Evolutionary conservation across 1,140 invertebrate species (phyloP).

Genomic region (Eubasilissa regina): DNA sequence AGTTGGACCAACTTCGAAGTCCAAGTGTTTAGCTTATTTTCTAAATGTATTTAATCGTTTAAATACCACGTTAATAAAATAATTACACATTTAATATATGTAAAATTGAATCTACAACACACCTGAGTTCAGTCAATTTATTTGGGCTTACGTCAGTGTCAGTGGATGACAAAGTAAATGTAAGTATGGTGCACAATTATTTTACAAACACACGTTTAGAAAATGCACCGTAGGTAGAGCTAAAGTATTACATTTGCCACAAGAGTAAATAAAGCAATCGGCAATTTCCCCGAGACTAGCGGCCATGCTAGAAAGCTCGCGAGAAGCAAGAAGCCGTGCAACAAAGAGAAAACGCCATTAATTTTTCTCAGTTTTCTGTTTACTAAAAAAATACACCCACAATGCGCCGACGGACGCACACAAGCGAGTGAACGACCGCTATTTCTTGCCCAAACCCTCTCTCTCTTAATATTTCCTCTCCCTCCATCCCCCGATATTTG

Average conservation of each 20-base stretch:
- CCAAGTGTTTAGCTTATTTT: no score
- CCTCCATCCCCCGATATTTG: conserved; percentile 36
- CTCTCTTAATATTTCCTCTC: conserved; percentile 33
- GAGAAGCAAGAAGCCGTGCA: conserved; percentile 29
- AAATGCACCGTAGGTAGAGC: neutral
- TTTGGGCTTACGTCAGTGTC: neutral
- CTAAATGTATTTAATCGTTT: no score
- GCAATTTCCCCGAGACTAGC: conserved; percentile 30
- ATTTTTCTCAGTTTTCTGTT: conserved; percentile 60
- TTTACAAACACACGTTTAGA: neutral
- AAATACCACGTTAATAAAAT: no score
- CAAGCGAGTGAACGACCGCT: conserved; percentile 32
- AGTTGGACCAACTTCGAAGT: no score
- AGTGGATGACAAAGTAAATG: neutral
- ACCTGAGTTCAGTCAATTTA: no score
- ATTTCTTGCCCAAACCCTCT: conserved; percentile 25
- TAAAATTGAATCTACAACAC: no score
- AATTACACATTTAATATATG: no score
- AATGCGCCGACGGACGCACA: conserved; percentile 34
- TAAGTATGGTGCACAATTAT: neutral
- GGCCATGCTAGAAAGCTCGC: conserved; percentile 14
- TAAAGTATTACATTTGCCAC: conserved; percentile 23
- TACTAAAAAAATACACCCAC: conserved; percentile 52
- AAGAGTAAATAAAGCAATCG: conserved; percentile 51
- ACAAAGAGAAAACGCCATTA: conserved; percentile 56